Percentiles rank a stretch among this genome's conserved stretches.
Conservation (phyloP, 1,140 invertebrate species). For the Samia ricini region DNA sequence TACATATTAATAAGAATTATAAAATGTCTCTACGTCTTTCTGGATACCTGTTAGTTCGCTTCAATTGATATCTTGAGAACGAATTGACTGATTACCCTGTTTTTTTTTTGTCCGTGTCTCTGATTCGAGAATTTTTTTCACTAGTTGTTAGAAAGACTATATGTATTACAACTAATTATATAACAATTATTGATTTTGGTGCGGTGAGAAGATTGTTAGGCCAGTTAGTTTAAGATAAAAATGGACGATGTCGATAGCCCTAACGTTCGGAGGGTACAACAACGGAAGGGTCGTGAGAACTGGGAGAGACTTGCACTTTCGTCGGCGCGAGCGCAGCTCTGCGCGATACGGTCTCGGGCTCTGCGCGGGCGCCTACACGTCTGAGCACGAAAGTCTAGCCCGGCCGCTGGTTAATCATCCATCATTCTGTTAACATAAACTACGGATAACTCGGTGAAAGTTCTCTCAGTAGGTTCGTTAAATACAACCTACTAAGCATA, state of each 20-base stretch:
- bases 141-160: too few relatives aligned
- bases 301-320: constrained; percentile 69
- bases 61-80: too few relatives aligned
- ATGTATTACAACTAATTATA: too few relatives aligned
- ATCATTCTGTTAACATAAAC: constrained; percentile 9
- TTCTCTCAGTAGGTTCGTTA: constrained; percentile 13
- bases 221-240: too few relatives aligned
- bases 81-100: too few relatives aligned
- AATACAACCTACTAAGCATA: neutral
- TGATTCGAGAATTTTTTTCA: too few relatives aligned
- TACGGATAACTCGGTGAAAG: constrained; percentile 34
- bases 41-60: too few relatives aligned
- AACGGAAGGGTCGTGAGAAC: constrained; percentile 14
- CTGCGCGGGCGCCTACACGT: constrained; percentile 44
- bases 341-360: constrained; percentile 14
- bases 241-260: constrained; percentile 12
- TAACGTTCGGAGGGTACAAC: neutral
- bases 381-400: constrained; percentile 52
- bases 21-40: too few relatives aligned
- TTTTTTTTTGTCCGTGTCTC: too few relatives aligned
- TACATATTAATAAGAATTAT: too few relatives aligned
- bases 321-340: constrained; percentile 39
- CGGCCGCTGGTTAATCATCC: constrained; percentile 23
- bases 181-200: too few relatives aligned
- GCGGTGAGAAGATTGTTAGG: too few relatives aligned